These are phyloP conservation scores for Amphilophus citrinellus DNA, from an alignment of 2,113 vertebrate species.

Conservation along the genomic window DNA sequence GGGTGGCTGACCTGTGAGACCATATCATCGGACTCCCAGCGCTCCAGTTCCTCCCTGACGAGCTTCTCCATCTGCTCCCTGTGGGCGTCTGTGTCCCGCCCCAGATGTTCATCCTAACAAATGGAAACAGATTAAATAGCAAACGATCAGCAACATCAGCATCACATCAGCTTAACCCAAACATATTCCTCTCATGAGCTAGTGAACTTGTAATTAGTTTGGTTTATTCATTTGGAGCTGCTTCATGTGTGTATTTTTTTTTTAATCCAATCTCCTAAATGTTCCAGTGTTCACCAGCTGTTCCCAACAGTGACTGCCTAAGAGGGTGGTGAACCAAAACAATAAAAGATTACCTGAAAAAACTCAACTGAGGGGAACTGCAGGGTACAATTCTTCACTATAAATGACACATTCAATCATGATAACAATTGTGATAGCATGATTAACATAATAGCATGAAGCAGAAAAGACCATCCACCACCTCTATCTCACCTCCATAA, in stretches of 20 bases:
- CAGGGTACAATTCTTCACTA: not conserved
- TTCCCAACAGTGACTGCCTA: not conserved
- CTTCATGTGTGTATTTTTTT: not conserved
- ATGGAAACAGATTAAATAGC: not conserved
- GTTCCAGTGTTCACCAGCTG: not conserved
- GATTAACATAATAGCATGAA: too few species aligned
- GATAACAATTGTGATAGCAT: too few species aligned
- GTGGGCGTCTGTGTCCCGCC: constrained; percentile 87
- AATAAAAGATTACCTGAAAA: not conserved
- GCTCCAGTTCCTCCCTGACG: constrained; percentile 92
- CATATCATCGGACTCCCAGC: constrained; percentile 92
- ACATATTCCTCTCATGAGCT: not conserved
- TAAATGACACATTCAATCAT: not conserved
- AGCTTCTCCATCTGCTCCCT: constrained; percentile 93
- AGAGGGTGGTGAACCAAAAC: not conserved
- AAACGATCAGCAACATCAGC: not conserved
- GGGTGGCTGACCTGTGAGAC: constrained; percentile 89
- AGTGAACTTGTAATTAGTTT: not conserved
- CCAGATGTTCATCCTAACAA: constrained; percentile 89
- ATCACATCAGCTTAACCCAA: not conserved
- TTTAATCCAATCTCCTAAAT: not conserved
- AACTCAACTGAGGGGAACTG: not conserved
- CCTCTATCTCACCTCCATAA: constrained; percentile 86
- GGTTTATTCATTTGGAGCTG: not conserved
- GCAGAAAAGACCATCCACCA: too few species aligned